phyloP scores from a whole-genome alignment of 2,797 vertebrate species.

The Sebastes itinus region DNA sequence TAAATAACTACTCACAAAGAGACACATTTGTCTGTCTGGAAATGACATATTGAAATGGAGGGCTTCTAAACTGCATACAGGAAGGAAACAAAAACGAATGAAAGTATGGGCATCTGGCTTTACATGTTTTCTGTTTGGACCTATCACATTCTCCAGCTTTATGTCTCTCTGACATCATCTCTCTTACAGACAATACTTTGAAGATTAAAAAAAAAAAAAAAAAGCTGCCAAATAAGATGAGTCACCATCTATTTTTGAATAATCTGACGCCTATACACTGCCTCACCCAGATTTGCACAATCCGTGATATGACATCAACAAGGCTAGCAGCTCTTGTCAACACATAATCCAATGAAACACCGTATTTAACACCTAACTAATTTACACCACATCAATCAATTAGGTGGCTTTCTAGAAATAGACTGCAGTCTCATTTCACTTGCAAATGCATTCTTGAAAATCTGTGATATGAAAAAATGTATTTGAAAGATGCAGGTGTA shows the following conservation, averaged over 20 bases:
- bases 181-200: neutral
- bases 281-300: neutral
- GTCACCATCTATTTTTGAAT: neutral
- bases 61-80: constrained; percentile 4
- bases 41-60: constrained; percentile 29
- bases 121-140: neutral
- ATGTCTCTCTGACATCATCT: neutral
- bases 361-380: neutral
- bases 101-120: neutral
- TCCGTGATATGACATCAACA: neutral
- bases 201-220: neutral
- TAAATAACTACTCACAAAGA: constrained; percentile 35
- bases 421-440: neutral
- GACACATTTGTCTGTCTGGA: constrained; percentile 21
- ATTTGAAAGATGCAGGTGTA: neutral
- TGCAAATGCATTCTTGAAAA: neutral
- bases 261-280: neutral
- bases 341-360: neutral
- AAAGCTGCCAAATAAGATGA: neutral
- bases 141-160: neutral
- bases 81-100: constrained; percentile 2
- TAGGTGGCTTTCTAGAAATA: neutral
- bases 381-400: neutral
- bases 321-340: neutral
- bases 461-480: neutral